Conservation (phyloP, 2,888 invertebrate species). For the Pollenia griseotomentosa region DNA sequence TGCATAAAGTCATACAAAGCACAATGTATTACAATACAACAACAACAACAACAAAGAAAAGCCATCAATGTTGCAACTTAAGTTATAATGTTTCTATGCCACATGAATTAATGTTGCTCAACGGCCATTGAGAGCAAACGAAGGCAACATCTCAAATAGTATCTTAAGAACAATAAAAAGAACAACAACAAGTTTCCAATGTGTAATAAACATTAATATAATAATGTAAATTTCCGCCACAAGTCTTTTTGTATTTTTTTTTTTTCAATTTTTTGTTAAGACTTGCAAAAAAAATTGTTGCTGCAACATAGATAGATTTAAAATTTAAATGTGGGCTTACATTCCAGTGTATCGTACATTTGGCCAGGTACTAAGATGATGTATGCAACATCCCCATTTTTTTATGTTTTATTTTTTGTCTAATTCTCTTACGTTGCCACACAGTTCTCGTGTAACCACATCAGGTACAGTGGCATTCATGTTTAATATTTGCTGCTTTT, state of each 20-base stretch:
- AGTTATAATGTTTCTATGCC: conserved; percentile 34
- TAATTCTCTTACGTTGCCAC: conserved; percentile 8
- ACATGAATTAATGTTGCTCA: conserved; percentile 47
- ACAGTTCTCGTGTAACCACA: neutral
- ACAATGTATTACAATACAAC: conserved; percentile 27
- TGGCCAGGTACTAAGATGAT: neutral
- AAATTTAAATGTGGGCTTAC: conserved; percentile 52
- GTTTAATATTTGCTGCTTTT: conserved; percentile 24
- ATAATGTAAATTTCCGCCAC: conserved; percentile 65
- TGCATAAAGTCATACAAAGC: conserved; percentile 61
- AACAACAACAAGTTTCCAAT: conserved; percentile 32
- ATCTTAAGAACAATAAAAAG: neutral
- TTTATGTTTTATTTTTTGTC: neutral
- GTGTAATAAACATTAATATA: conserved; percentile 69
- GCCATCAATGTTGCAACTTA: conserved; percentile 33
- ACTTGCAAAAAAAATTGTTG: conserved; percentile 9
- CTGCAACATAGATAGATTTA: conserved; percentile 29
- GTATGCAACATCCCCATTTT: conserved; percentile 33
- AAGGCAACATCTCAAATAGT: conserved; percentile 24
- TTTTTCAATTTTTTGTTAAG: conserved; percentile 9
- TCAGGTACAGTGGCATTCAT: conserved; percentile 39
- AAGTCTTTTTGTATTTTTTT: conserved; percentile 24
- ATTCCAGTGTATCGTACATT: neutral
- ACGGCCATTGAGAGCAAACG: conserved; percentile 34
- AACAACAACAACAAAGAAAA: neutral